Percentiles rank a stretch among this genome's conserved stretches.
Conservation (phyloP, 2,113 vertebrate species). For the Rhineura floridana region DNA sequence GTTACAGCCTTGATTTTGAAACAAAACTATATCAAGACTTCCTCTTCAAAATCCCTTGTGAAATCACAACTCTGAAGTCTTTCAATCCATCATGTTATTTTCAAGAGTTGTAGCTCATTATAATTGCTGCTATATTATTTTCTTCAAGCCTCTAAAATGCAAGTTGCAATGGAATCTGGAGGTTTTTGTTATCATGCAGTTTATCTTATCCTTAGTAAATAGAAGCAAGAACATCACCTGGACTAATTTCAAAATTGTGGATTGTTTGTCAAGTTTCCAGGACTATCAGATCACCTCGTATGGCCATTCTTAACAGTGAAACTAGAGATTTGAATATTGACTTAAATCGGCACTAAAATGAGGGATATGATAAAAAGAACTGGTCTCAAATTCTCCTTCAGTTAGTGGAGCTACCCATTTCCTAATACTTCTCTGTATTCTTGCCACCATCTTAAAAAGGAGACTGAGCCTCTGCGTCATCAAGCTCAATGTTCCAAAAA, state of each 20-base stretch:
- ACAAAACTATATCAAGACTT: background rate
- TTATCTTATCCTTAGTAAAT: background rate
- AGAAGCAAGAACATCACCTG: background rate
- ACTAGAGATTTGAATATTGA: background rate
- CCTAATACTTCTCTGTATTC: background rate
- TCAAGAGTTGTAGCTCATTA: background rate
- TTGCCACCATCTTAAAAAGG: background rate
- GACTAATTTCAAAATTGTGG: background rate
- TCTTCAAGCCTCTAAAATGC: background rate
- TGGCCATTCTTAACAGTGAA: background rate
- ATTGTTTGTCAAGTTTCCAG: background rate
- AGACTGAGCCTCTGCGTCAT: background rate
- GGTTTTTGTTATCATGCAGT: background rate
- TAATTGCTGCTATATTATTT: background rate
- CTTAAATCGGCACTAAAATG: background rate
- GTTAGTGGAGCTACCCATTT: background rate
- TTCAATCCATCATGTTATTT: background rate
- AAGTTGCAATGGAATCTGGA: background rate
- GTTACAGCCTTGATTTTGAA: background rate
- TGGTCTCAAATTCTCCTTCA: background rate
- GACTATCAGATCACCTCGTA: background rate
- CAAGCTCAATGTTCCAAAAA: background rate
- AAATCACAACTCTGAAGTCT: background rate
- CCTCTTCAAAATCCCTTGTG: background rate
- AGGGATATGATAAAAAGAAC: background rate